Percentiles rank a stretch among this genome's conserved stretches.
phyloP scores from a whole-genome alignment of 2,797 vertebrate species.

The Enoplosus armatus region DNA sequence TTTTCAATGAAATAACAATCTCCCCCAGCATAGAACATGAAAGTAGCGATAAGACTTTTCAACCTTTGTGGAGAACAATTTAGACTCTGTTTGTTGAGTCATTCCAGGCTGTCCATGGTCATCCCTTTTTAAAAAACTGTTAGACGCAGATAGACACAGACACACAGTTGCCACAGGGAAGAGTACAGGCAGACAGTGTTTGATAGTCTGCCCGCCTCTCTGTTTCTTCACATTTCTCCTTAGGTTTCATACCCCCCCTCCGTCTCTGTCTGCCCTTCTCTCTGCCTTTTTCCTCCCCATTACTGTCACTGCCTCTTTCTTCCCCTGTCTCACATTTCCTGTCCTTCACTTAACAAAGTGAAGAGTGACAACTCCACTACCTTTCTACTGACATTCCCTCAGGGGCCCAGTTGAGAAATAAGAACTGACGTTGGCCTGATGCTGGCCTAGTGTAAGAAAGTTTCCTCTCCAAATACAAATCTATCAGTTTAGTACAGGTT shows the following conservation, averaged over 20 bases:
- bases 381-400: constrained; percentile 46
- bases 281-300: constrained; percentile 1
- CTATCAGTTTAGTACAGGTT: not conserved
- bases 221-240: not conserved
- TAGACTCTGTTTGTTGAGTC: not conserved
- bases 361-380: constrained; percentile 48
- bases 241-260: not conserved
- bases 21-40: not conserved
- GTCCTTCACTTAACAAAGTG: constrained; percentile 44
- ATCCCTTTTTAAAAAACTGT: constrained; percentile 10
- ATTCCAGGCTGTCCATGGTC: not conserved
- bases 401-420: constrained; percentile 27
- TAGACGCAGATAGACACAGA: not conserved
- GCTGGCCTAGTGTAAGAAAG: constrained; percentile 3
- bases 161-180: not conserved
- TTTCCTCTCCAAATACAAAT: constrained; percentile 19
- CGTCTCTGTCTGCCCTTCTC: not conserved
- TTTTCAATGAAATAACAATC: no score
- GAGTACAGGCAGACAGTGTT: constrained; percentile 5
- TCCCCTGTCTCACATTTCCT: constrained; percentile 40
- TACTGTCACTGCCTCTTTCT: constrained; percentile 26
- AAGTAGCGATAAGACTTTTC: not conserved
- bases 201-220: not conserved
- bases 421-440: constrained; percentile 40
- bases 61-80: not conserved